Percentiles rank a stretch among this genome's conserved stretches.
These are phyloP conservation scores for Bilobella aurantiaca DNA, from an alignment of 1,140 invertebrate species.

Conservation along the genomic window DNA sequence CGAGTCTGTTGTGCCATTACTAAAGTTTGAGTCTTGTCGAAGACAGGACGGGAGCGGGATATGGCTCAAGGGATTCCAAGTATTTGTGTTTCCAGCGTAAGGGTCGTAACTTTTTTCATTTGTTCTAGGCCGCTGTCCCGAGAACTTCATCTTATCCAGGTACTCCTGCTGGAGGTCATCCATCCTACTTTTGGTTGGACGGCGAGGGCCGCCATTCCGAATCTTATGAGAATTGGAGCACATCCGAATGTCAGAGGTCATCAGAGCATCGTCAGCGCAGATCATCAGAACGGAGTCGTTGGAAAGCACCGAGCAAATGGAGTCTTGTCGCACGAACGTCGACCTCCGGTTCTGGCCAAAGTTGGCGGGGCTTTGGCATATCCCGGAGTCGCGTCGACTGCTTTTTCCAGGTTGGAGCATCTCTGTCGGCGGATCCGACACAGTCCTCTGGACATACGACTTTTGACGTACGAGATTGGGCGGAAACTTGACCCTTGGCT, in stretches of 20 bases:
- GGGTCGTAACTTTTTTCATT: too few relatives aligned
- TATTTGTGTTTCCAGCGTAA: too few relatives aligned
- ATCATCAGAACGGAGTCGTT: slow-evolving; percentile 33
- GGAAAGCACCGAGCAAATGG: slow-evolving; percentile 29
- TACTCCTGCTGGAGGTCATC: too few relatives aligned
- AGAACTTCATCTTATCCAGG: too few relatives aligned
- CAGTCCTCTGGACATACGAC: slow-evolving; percentile 16
- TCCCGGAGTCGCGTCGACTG: not conserved
- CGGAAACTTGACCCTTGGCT: slow-evolving; percentile 32
- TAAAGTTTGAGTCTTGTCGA: too few relatives aligned
- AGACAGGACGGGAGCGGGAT: too few relatives aligned
- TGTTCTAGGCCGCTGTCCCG: too few relatives aligned
- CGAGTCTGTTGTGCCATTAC: too few relatives aligned
- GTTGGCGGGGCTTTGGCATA: not conserved
- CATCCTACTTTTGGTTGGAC: too few relatives aligned
- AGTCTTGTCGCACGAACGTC: slow-evolving; percentile 31
- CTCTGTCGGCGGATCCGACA: not conserved
- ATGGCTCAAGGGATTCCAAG: too few relatives aligned
- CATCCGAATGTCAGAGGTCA: slow-evolving; percentile 10
- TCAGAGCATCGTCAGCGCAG: slow-evolving; percentile 27
- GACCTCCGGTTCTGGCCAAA: slow-evolving; percentile 5
- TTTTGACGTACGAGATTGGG: slow-evolving; percentile 29
- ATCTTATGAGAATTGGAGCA: not conserved
- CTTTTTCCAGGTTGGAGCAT: not conserved
- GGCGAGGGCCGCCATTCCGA: not conserved